Conservation (phyloP, 2,888 invertebrate species). For the Leptopilina syphax region DNA sequence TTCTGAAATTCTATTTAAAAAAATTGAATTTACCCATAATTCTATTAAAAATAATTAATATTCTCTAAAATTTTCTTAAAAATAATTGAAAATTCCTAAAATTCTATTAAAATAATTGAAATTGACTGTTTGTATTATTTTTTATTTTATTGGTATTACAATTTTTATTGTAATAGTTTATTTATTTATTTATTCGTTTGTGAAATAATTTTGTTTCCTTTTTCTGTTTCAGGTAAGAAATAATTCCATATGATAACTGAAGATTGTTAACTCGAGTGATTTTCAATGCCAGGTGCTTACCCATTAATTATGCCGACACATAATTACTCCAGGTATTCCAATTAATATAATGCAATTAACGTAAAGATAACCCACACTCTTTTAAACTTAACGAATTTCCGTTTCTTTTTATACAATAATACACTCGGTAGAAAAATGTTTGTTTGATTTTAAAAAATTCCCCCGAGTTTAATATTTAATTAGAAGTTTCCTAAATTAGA, state of each 20-base stretch:
- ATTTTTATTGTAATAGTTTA: no score
- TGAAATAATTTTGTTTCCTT: neutral
- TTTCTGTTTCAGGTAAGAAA: conserved; percentile 39
- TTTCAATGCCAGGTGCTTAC: conserved; percentile 31
- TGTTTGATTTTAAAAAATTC: neutral
- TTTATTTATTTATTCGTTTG: no score
- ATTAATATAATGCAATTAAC: conserved; percentile 21
- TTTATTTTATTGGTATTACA: no score
- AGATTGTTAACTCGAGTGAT: conserved; percentile 8
- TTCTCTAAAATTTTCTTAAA: no score
- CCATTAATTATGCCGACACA: conserved; percentile 32
- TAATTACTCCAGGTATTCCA: conserved; percentile 32
- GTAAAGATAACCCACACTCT: neutral
- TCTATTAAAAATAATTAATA: no score
- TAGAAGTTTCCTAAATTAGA: neutral
- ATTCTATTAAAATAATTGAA: no score
- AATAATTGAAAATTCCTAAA: no score
- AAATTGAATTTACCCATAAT: no score
- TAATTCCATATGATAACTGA: neutral
- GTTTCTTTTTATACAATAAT: neutral
- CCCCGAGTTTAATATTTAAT: neutral
- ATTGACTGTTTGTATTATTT: no score
- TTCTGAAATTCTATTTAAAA: no score
- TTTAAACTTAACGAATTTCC: conserved; percentile 28
- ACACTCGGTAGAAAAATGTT: neutral